Evolutionary conservation across 2,113 vertebrate species (phyloP).

Genomic region (Stigmatopora nigra): DNA sequence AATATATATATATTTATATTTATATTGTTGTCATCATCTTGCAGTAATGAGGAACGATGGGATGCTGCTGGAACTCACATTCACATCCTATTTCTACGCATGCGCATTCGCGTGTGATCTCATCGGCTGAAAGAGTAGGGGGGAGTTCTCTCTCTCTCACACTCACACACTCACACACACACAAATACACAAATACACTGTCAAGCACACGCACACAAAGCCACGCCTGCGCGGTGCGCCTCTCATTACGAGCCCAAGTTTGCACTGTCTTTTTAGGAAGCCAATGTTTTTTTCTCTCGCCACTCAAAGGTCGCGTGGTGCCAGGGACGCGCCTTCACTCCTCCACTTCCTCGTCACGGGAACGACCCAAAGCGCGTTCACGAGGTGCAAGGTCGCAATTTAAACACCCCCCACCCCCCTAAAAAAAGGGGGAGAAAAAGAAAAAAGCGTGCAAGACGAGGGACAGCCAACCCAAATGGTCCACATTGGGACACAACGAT

Average conservation of each 20-base stretch:
- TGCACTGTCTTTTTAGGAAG: constrained; percentile 64
- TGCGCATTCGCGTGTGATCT: constrained; percentile 51
- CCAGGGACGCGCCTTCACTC: constrained; percentile 60
- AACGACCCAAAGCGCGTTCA: constrained; percentile 69
- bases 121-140: constrained; percentile 23
- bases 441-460: constrained; percentile 58
- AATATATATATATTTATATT: background rate
- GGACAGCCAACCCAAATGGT: constrained; percentile 56
- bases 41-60: constrained; percentile 19
- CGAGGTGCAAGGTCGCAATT: constrained; percentile 67
- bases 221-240: constrained; percentile 69
- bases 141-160: constrained; percentile 53
- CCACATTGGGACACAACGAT: constrained; percentile 58
- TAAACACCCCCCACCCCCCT: constrained; percentile 39
- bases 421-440: constrained; percentile 7
- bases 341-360: constrained; percentile 52
- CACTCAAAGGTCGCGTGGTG: constrained; percentile 72
- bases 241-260: constrained; percentile 54
- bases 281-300: constrained; percentile 66
- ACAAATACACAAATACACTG: background rate
- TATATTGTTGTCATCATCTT: constrained; percentile 1
- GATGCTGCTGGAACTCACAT: constrained; percentile 45
- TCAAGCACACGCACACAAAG: constrained; percentile 27
- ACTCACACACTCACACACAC: background rate
- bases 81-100: constrained; percentile 57